phyloP scores from a whole-genome alignment of 1,140 invertebrate genomes.

The Calephelis nemesis region DNA sequence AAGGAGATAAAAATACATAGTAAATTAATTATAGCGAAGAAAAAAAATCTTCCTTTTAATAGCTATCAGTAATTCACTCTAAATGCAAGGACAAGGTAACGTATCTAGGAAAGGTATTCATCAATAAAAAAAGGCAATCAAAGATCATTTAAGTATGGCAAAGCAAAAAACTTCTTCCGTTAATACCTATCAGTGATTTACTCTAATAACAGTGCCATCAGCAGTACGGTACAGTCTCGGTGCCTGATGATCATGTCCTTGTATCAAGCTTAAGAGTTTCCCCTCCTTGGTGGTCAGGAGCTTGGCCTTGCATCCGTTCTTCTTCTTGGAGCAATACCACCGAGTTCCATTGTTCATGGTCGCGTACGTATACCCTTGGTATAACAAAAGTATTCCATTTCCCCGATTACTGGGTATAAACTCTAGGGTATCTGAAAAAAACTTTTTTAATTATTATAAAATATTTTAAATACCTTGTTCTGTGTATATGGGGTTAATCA shows the following conservation, averaged over 20 bases:
- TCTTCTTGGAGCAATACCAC: constrained; percentile 29
- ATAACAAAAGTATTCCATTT: constrained; percentile 24
- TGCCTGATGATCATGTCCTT: constrained; percentile 30
- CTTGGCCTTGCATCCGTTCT: constrained; percentile 23
- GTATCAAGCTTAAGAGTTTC: constrained; percentile 13
- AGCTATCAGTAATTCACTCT: no score
- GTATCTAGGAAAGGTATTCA: no score
- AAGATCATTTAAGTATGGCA: no score
- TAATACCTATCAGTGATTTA: not conserved
- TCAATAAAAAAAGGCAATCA: no score
- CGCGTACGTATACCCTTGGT: constrained; percentile 25
- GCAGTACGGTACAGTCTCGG: constrained; percentile 29
- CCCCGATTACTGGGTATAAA: constrained; percentile 40
- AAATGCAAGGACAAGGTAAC: no score
- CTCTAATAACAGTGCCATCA: constrained; percentile 8
- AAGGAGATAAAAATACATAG: no score
- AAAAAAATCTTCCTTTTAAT: no score
- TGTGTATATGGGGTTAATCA: no score
- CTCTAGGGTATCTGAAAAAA: constrained; percentile 38
- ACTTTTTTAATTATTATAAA: not conserved
- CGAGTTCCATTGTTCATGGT: constrained; percentile 24
- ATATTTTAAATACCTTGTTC: no score
- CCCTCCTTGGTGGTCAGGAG: constrained; percentile 11
- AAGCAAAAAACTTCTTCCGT: not conserved
- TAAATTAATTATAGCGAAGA: no score